These are phyloP conservation scores for Xenops minutus DNA, from an alignment of 2,797 vertebrate genomes.

Conservation along the genomic window DNA sequence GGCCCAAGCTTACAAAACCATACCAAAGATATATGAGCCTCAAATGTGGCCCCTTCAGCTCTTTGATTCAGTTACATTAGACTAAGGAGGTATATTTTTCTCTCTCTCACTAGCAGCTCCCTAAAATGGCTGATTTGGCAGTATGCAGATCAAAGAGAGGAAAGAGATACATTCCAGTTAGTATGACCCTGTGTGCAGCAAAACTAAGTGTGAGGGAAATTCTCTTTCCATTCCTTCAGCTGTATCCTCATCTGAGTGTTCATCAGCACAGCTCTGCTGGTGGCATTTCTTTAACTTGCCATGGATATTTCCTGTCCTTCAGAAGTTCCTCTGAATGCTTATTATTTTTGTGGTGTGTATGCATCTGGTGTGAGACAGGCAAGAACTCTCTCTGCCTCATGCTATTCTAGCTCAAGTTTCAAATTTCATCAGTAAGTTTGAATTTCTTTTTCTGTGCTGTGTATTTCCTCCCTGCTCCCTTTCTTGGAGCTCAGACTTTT, in stretches of 20 bases:
- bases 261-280: neutral
- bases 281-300: neutral
- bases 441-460: neutral
- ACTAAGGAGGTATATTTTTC: neutral
- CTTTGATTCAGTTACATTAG: neutral
- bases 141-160: neutral
- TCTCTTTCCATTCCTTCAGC: neutral
- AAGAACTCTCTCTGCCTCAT: neutral
- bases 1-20: neutral
- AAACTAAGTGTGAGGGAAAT: neutral
- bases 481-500: neutral
- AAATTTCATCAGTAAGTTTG: neutral
- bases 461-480: neutral
- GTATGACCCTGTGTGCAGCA: neutral
- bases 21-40: neutral
- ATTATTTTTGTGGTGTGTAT: neutral
- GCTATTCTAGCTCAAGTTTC: neutral
- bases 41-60: neutral
- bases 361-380: neutral
- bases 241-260: neutral
- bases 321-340: neutral
- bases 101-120: neutral
- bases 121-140: neutral
- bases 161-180: neutral
- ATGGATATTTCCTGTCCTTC: neutral